Conservation (phyloP, 2,888 invertebrate species). For the Octodonta nipae region DNA sequence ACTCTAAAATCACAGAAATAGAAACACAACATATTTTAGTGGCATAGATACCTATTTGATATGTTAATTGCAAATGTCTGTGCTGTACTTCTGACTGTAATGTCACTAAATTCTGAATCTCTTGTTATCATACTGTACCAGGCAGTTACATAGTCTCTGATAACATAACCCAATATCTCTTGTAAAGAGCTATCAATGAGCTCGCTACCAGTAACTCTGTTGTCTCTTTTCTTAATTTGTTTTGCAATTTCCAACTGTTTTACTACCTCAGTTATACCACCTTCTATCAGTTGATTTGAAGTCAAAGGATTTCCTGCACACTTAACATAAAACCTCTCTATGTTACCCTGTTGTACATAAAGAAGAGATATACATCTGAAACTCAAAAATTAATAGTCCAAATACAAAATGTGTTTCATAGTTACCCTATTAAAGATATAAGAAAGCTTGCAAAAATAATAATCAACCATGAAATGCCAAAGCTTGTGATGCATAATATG, state of each 20-base stretch:
- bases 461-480: conserved; percentile 34
- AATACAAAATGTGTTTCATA: too few relatives aligned
- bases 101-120: conserved; percentile 61
- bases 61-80: conserved; percentile 58
- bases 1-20: too few relatives aligned
- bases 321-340: conserved; percentile 30
- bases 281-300: conserved; percentile 27
- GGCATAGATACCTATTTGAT: conserved; percentile 61
- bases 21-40: conserved; percentile 13
- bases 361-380: conserved; percentile 31
- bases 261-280: conserved; percentile 31
- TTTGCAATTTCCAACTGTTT: conserved; percentile 26
- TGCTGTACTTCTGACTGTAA: conserved; percentile 50
- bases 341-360: conserved; percentile 32
- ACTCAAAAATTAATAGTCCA: conserved; percentile 13
- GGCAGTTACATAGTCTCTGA: conserved; percentile 69
- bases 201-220: conserved; percentile 68
- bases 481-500: conserved; percentile 32
- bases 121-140: conserved; percentile 56
- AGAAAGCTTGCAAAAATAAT: conserved; percentile 25
- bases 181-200: conserved; percentile 76
- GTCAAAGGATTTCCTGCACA: conserved; percentile 32
- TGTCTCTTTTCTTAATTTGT: conserved; percentile 36
- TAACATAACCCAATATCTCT: conserved; percentile 66
- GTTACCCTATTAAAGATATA: conserved; percentile 33